Evolutionary conservation across 1,140 invertebrate genomes (phyloP).

Genomic region (Megathymus violae): DNA sequence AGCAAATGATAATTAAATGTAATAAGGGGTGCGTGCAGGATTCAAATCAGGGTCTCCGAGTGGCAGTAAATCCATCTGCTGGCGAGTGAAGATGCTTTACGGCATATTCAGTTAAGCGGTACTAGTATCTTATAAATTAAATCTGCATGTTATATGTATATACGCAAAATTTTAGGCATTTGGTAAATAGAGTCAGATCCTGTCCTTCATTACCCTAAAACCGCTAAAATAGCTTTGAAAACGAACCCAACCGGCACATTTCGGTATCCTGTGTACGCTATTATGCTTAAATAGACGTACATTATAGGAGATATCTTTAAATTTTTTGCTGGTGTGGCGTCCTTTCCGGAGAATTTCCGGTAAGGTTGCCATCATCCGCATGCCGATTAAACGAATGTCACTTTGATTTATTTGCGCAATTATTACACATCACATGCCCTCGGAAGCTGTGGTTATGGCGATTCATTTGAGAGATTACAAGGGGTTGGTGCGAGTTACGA

Average conservation of each 20-base stretch:
- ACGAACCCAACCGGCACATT: slow-evolving; percentile 37
- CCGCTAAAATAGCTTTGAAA: not conserved
- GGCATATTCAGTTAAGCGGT: too few species aligned
- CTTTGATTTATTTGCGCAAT: slow-evolving; percentile 82
- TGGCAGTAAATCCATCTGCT: too few species aligned
- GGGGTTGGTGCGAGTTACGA: slow-evolving; percentile 3
- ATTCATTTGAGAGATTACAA: slow-evolving; percentile 41
- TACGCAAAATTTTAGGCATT: not conserved
- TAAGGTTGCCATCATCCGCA: slow-evolving; percentile 42
- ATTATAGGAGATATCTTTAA: slow-evolving; percentile 70
- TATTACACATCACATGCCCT: slow-evolving; percentile 59
- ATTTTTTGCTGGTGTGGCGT: slow-evolving; percentile 50
- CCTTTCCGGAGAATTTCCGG: slow-evolving; percentile 54
- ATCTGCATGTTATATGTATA: not conserved
- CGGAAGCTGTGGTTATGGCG: slow-evolving; percentile 31
- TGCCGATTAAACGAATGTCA: slow-evolving; percentile 77
- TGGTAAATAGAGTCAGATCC: not conserved
- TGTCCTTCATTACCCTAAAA: not conserved
- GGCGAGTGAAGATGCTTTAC: too few species aligned
- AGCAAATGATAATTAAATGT: too few species aligned
- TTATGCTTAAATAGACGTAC: slow-evolving; percentile 69
- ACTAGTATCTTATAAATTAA: too few species aligned
- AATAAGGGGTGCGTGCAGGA: too few species aligned
- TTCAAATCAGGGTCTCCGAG: too few species aligned
- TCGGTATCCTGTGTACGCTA: slow-evolving; percentile 65